Base-by-base conservation (phyloP, 2,888 invertebrate species). In the Branchipolynoe longqiensis region DNA sequence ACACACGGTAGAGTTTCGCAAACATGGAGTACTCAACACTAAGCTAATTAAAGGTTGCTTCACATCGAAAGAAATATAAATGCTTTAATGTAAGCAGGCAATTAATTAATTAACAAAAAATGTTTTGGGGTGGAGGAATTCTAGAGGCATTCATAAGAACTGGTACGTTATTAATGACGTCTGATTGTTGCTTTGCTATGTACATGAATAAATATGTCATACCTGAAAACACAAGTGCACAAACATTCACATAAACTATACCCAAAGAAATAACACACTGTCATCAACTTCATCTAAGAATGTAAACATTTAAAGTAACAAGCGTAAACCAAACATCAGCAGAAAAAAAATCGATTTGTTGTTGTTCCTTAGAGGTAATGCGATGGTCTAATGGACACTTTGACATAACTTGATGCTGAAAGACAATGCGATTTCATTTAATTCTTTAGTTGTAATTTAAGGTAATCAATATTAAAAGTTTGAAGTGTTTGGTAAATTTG, bases 301-400 rank as follows among this genome's bases (percentile, higher is more conserved):
- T 36, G 18, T 18, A 0, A 36, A 4, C 4, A 33, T 78, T 18
- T 31, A 48, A 41, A 40, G 48, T 78, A 48, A 78, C 48, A 78
- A 78, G 78, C 28, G 31, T 78, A 78, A 40, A 78, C 41, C 78
- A 78, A 48, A 48, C 78, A 78, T 48, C 78, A 78, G 78, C 78
- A 78, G 78, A 78, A 78, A 78, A 78, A 48, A 78, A 78, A 48
- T 78, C 78, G 41, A 40, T 78, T 28, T 73, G 12, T 69, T 62
- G 14, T 25, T 38, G 36, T 36, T 69, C 6, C 36, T 69, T 18
- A 62, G 25, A 31, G 4, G 14, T 28, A 62, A 31, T 62, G 62
- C n/a, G n/a, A n/a, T n/a, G n/a, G n/a, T n/a, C n/a, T n/a, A n/a
- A n/a, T n/a, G n/a, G n/a, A n/a, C n/a, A n/a, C n/a, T n/a, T n/a